Evolutionary conservation across 1,140 invertebrate genomes (phyloP), one percentile per base, ranked within the genome.

Genomic region (Archivesica marissinica): DNA sequence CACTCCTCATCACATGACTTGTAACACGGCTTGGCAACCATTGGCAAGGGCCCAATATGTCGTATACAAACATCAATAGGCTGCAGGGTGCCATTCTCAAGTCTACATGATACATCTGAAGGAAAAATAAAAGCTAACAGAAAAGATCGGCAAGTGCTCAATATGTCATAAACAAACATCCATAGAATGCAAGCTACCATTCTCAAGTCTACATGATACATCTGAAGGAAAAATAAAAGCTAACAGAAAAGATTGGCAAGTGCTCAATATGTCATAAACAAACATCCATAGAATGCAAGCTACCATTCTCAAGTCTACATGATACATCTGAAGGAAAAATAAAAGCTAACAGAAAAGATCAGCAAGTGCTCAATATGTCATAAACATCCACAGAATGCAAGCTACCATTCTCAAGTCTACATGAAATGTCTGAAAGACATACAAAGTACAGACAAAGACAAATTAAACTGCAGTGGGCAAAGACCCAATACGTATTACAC

Each of bases 1-100:
- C 96, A 96, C 91, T 96, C 96, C 35, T 95, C 94, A 0, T 95
- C 94, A 90, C 96, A 96, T 0, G 96, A 95, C 33, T 96, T 95
- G 44, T 95, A 94, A 89, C 96, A 96, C 2, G 81, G 38, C 30
- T 92, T 88, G 6, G 77, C 85, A 25, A 82, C 44, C 2, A 41
- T 35, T 6, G 91, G 91, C 85, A 90, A 86, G 0, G 79, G 74
- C 0, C 89, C 89, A 23, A 89, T 64, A 15, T 86, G 75, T 68
- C 82, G 81, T 33, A 92, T 83, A 84, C 92, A 91, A 15, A 86
- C 59, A 72, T 87, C 86, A 13, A 86, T 25, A 15, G 80, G 50
- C 15, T 78, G 68, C 6, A 74, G 35, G 0, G 79, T 89, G 13
- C 80, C 83, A 83, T 89, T 88, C 38, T 83, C 66, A 28, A 88